phyloP scores from a whole-genome alignment of 1,140 invertebrate genomes.

The Drosophila equinoxialis region DNA sequence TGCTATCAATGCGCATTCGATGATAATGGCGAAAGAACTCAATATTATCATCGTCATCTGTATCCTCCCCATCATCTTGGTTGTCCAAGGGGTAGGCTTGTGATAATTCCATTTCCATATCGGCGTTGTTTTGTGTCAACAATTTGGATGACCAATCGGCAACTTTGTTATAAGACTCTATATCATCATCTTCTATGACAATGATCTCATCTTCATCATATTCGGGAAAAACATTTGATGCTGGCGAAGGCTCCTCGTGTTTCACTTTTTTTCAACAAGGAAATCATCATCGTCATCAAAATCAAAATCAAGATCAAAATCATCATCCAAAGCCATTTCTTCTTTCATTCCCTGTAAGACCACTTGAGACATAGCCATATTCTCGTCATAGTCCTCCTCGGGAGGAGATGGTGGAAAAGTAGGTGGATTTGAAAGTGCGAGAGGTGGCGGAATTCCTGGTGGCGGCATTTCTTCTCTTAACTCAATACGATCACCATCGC shows the following conservation, averaged over 20 bases:
- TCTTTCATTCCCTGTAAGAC: conserved; percentile 66
- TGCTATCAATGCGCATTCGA: conserved; percentile 35
- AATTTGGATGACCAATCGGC: conserved; percentile 68
- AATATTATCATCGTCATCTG: not conserved
- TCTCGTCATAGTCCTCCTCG: conserved; percentile 49
- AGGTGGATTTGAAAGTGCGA: not conserved
- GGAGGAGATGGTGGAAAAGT: not conserved
- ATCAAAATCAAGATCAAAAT: not conserved
- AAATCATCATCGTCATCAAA: conserved; percentile 24
- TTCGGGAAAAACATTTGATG: conserved; percentile 6
- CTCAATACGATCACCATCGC: conserved; percentile 57
- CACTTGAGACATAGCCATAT: conserved; percentile 52
- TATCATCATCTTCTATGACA: conserved; percentile 52
- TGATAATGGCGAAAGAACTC: too few relatives aligned
- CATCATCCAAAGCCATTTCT: conserved; percentile 48
- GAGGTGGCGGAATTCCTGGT: not conserved
- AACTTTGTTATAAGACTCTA: conserved; percentile 61
- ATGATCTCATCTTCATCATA: conserved; percentile 46
- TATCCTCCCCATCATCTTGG: conserved; percentile 1
- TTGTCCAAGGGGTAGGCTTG: conserved; percentile 44
- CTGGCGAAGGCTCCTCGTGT: too few relatives aligned
- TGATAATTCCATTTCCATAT: conserved; percentile 33
- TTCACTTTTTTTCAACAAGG: not conserved
- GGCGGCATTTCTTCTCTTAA: conserved; percentile 5
- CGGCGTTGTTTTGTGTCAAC: conserved; percentile 48